Base-by-base conservation (phyloP, 2,113 vertebrate genomes). In the Chitala chitala region DNA sequence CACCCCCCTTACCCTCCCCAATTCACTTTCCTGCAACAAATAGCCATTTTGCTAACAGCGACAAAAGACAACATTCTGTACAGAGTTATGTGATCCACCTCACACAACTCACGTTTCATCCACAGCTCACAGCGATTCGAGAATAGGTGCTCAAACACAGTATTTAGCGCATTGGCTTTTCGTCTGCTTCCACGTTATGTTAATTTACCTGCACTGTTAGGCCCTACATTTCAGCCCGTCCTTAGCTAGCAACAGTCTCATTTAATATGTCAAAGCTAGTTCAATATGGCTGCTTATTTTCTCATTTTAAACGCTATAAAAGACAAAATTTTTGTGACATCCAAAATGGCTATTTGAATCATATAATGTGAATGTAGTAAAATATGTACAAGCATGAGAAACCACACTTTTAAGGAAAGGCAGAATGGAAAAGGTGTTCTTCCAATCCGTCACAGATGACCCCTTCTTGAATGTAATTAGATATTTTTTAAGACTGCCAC, bases 401-500 rank as follows among this genome's bases (percentile, higher is more conserved):
- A 24, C 70, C 22, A 5, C 22, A 44, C 36, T 2, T 17, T n/a
- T 46, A 17, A 3, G 7, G 54, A 10, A 54, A 26, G 54, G 5
- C 26, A n/a, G 10, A 22, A 15, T 38, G 13, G 8, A 13, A 53
- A 5, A 20, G 38, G 6, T 26, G 8, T 66, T 69, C 22, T 46
- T 15, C 24, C 71, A 46, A 38, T 59, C 31, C 26, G 46, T 48
- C 55, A 53, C 66, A 69, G 20, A 31, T 69, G 78, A 83, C 74
- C 80, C 77, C 40, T 46, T 79, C 44, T 76, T 78, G 78, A 80
- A 61, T 81, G 81, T 81, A 83, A 71, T 82, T 78, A 78, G 77
- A 17, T 33, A 81, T 81, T 74, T 82, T 51, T 80, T 78, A 85
- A 78, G 33, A 87, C 86, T 81, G 80, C 81, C 69, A 79, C 79